Evolutionary conservation across 1,140 invertebrate genomes (phyloP).

Genomic region (Diorhabda elongata): DNA sequence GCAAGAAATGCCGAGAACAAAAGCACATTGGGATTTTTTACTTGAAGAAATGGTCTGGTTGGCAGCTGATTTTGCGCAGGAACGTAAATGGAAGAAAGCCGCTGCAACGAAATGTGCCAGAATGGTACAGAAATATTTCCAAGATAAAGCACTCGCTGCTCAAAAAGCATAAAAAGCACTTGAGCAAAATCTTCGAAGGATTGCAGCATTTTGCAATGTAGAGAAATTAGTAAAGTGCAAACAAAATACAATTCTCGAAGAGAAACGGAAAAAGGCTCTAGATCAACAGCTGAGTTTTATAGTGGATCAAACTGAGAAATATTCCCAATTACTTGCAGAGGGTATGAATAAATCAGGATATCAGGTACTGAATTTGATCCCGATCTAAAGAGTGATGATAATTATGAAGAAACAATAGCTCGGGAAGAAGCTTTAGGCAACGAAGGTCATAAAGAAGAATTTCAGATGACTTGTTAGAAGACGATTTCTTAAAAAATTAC

Average conservation of each 20-base stretch:
- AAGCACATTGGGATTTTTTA: conserved; percentile 98
- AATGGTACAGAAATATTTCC: conserved; percentile 94
- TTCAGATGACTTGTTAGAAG: conserved; percentile 78
- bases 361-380: conserved; percentile 75
- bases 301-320: conserved; percentile 97
- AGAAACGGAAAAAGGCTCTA: conserved; percentile 90
- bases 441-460: conserved; percentile 71
- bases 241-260: conserved; percentile 86
- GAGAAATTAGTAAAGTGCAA: conserved; percentile 97
- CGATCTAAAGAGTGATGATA: conserved; percentile 66
- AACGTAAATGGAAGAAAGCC: conserved; percentile 95
- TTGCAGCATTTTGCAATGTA: conserved; percentile 88
- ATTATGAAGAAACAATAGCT: conserved; percentile 96
- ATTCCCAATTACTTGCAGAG: conserved; percentile 85
- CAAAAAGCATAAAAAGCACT: conserved; percentile 91
- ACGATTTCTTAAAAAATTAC: conserved; percentile 71
- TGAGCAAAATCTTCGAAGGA: conserved; percentile 77
- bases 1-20: conserved; percentile 81
- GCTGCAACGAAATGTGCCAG: conserved; percentile 87
- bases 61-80: conserved; percentile 94
- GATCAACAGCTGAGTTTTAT: conserved; percentile 98
- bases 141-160: conserved; percentile 85
- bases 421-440: conserved; percentile 68
- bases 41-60: conserved; percentile 99
- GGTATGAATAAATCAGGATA: conserved; percentile 65